phyloP scores from a whole-genome alignment of 1,140 invertebrate genomes.

The Dufourea novaeangliae region DNA sequence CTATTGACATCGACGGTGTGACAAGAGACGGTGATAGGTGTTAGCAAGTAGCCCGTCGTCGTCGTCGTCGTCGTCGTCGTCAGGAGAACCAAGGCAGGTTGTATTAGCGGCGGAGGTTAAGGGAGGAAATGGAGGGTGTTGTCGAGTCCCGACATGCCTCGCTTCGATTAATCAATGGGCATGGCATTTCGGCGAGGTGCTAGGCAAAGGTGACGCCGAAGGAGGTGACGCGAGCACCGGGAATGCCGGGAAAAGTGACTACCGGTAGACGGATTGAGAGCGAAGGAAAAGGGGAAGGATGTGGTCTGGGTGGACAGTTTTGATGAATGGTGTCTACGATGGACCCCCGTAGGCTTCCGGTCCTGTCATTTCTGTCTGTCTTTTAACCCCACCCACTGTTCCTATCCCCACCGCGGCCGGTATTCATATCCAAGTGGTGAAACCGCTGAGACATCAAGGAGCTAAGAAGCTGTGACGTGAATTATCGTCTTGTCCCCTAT shows the following conservation, averaged over 20 bases:
- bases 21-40: conserved; percentile 54
- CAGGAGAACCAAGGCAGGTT: conserved; percentile 30
- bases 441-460: conserved; percentile 59
- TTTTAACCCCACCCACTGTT: neutral
- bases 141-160: conserved; percentile 75
- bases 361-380: conserved; percentile 43
- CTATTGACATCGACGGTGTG: conserved; percentile 59
- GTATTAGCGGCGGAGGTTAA: conserved; percentile 68
- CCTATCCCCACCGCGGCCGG: conserved; percentile 18
- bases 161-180: conserved; percentile 78
- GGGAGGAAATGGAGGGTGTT: conserved; percentile 78
- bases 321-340: conserved; percentile 70
- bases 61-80: too few relatives aligned
- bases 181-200: conserved; percentile 73
- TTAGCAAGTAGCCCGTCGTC: conserved; percentile 49
- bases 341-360: conserved; percentile 62
- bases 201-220: conserved; percentile 69
- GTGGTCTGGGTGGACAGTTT: conserved; percentile 65
- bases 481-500: conserved; percentile 57
- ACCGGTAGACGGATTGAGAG: conserved; percentile 62
- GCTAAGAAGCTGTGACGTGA: conserved; percentile 64
- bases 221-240: conserved; percentile 62
- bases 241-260: conserved; percentile 64
- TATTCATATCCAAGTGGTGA: conserved; percentile 63
- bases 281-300: conserved; percentile 49